Conservation (phyloP, 2,888 invertebrate genomes). For the Rosalia funebris region DNA sequence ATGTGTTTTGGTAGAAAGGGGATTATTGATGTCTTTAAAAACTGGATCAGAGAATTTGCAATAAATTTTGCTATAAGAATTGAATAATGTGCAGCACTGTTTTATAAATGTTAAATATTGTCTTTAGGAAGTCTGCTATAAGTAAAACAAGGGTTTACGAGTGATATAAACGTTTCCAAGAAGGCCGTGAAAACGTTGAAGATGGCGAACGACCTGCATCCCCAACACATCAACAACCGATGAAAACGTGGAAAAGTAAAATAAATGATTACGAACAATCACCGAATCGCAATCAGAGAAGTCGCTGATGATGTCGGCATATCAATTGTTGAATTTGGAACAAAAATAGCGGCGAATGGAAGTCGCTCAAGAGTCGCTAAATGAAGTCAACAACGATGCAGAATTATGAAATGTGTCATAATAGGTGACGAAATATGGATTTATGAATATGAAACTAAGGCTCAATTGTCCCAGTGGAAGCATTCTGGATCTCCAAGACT, state of each 20-base stretch:
- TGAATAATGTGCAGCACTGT: too few species aligned
- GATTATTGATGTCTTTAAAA: too few species aligned
- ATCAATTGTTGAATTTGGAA: slow-evolving; percentile 23
- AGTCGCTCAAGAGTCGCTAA: not conserved
- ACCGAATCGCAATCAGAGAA: slow-evolving; percentile 20
- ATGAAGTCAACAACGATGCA: not conserved
- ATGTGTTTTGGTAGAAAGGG: too few species aligned
- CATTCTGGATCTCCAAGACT: not conserved
- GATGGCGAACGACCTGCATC: slow-evolving; percentile 20
- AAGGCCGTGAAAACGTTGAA: slow-evolving; percentile 22
- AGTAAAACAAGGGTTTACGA: not conserved
- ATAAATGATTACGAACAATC: slow-evolving; percentile 14
- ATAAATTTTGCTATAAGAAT: too few species aligned
- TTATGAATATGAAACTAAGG: slow-evolving; percentile 27
- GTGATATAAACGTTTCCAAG: slow-evolving; percentile 21
- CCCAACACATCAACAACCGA: slow-evolving; percentile 21
- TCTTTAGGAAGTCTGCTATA: too few species aligned
- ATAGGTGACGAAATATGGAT: not conserved
- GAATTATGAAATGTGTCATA: not conserved
- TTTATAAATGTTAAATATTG: too few species aligned
- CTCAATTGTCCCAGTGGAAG: slow-evolving; percentile 32
- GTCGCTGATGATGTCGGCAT: slow-evolving; percentile 29
- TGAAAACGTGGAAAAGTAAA: slow-evolving; percentile 21
- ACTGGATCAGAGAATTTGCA: too few species aligned
- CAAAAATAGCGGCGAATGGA: not conserved